These are phyloP conservation scores for Rotaria magnacalcarata DNA, from an alignment of 2,888 invertebrate species.

Conservation along the genomic window DNA sequence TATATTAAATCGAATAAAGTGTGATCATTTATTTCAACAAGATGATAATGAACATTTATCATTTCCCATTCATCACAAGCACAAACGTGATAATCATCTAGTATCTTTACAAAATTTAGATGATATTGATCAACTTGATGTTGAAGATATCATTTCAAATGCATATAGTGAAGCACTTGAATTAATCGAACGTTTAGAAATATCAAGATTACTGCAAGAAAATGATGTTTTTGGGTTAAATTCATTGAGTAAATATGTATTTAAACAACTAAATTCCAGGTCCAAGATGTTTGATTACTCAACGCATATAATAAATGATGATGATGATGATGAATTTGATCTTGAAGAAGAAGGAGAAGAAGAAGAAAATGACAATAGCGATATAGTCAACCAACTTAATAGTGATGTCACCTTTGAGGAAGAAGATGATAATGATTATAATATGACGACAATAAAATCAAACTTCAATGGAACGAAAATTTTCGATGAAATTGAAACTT, in stretches of 20 bases:
- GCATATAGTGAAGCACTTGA: not conserved
- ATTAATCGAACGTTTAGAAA: not conserved
- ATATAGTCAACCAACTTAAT: not conserved
- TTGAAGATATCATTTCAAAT: not conserved
- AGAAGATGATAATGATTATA: not conserved
- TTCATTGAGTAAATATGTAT: not conserved
- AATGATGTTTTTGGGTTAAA: not conserved
- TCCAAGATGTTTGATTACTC: not conserved
- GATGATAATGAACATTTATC: not conserved
- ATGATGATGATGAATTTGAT: not conserved
- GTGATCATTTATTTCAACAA: not conserved
- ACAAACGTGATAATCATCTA: not conserved
- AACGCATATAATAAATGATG: not conserved
- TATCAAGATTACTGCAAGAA: not conserved
- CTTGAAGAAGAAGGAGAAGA: not conserved
- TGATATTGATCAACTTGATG: not conserved
- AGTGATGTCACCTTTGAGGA: no score
- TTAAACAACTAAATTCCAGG: not conserved
- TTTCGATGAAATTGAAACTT: not conserved
- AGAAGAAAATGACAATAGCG: not conserved
- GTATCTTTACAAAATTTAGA: not conserved
- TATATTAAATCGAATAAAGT: not conserved
- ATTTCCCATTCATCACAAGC: not conserved
- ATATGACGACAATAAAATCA: not conserved
- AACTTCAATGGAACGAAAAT: not conserved